Percentiles rank a stretch among this genome's conserved stretches.
phyloP scores from a whole-genome alignment of 64 coral and sea anemone genomes.

The Cladopsammia gracilis region DNA sequence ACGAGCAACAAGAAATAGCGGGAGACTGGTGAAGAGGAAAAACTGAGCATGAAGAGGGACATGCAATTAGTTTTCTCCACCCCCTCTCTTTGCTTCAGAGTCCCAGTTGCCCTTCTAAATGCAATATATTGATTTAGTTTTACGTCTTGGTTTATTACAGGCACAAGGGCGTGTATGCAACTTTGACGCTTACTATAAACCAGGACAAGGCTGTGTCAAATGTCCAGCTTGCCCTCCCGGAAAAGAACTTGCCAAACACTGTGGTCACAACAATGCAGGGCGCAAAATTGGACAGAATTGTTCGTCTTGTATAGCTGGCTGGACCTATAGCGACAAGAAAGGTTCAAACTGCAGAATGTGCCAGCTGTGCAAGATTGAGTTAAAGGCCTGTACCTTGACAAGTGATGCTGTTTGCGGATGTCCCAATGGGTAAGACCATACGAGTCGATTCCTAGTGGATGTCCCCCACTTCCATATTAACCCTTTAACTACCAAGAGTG shows the following conservation, averaged over 20 bases:
- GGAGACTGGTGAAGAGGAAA: no score
- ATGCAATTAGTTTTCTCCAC: no score
- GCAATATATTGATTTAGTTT: no score
- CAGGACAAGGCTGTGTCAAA: not conserved
- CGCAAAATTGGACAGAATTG: not conserved
- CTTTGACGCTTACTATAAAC: not conserved
- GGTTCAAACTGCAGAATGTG: not conserved
- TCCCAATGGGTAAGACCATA: slow-evolving; percentile 19
- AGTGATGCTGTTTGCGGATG: slow-evolving; percentile 24
- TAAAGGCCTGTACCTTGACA: not conserved
- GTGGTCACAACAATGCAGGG: not conserved
- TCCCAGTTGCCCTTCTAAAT: no score
- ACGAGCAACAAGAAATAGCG: no score
- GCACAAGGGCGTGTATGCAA: not conserved
- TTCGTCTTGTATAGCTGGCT: not conserved
- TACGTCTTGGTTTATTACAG: not conserved
- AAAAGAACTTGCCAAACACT: not conserved
- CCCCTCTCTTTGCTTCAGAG: no score
- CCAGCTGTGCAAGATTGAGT: not conserved
- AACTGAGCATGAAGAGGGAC: no score
- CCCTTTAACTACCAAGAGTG: no score
- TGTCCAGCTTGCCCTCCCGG: not conserved
- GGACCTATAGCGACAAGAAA: not conserved
- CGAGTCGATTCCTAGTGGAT: no score
- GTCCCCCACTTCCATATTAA: no score